Base-by-base conservation (phyloP, 2,888 invertebrate species). In the Agrotis clavis region DNA sequence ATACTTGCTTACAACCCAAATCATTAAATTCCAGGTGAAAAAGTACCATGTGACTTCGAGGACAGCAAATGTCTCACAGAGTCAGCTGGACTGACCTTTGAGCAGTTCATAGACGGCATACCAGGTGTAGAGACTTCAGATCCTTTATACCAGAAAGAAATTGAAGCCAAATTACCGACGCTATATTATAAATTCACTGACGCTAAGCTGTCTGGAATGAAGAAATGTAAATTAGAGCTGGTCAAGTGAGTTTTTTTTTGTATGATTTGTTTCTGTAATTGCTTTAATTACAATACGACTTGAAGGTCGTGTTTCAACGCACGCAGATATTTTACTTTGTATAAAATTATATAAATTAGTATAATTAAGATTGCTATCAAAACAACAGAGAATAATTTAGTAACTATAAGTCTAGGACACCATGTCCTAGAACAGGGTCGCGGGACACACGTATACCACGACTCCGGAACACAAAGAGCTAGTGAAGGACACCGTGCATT, bases 121-220 rank as follows among this genome's bases (percentile, higher is more conserved):
- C 84, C 85, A 16, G 79, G 83, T 0, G 86, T 81, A 0, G 64
- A 87, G 5, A 18, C 82, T n/a, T 84, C 86, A 3, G 91, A 92
- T 6, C 90, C 91, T 1, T 51, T 92, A 2, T 19, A 70, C 7
- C 25, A 82, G 1, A 82, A 89, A 18, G 35, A 35, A 7, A 74
- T 88, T 56, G 72, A 77, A 45, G 81, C 19, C 0, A 51, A 48
- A 1, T 64, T 83, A 6, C 81, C 82, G 14, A 71, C 62, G 0
- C 5, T 86, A 0, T 62, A 41, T 1, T 87, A 77, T 35, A 81
- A 72, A 13, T n/a, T 84, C 13, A 65, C 2, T 4, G 72, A 86
- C 25, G 65, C 71, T 9, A 64, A 67, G 7, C 41, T 87, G 6
- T 65, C 50, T 48, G 87, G 86, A 7, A 70, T 86, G 45, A 87